Evolutionary conservation across 2,113 vertebrate species (phyloP), one percentile per base, ranked within the genome.

Genomic region (Pseudorhombus dupliciocellatus): DNA sequence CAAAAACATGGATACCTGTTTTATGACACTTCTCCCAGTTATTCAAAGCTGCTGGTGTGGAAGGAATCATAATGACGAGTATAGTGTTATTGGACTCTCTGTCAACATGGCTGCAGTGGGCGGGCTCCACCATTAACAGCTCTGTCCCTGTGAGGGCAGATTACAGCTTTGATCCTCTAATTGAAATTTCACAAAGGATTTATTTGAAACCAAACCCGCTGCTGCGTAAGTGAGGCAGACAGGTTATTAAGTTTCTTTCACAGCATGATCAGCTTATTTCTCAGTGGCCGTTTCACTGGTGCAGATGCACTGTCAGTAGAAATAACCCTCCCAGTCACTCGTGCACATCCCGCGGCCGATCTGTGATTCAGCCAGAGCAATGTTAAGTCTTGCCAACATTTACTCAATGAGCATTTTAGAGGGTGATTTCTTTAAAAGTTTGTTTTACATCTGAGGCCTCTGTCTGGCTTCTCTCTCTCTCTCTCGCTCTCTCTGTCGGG

Each of bases 101-200:
- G 58, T 81, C 68, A 68, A 1, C 74, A 59, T 57, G 10, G 25
- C 30, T 0, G 77, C 22, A 3, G 28, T 58, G 84, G 65, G 80
- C 80, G 16, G 44, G 70, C 55, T 64, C 64, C 9, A 26, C 28
- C 21, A 62, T n/a, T 73, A 85, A 73, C 78, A 60, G 40, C 74
- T 71, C 70, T n/a, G 75, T 75, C 75, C 72, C 74, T 66, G 55
- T 2, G 56, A 73, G 77, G 67, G 34, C 76, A 51, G 68, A 81
- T 66, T 42, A 70, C 79, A 55, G 81, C 81, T 75, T 80, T 84
- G 81, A 78, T 63, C 79, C 75, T 4, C 25, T 89, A 86, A 89
- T 87, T 85, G 83, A 88, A 88, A 86, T 82, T 87, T 88, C 89
- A 89, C 78, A 90, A 88, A 77, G 82, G 68, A 87, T 89, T 82